Base-by-base conservation (phyloP, 2,113 vertebrate genomes). In the Ginglymostoma cirratum region DNA sequence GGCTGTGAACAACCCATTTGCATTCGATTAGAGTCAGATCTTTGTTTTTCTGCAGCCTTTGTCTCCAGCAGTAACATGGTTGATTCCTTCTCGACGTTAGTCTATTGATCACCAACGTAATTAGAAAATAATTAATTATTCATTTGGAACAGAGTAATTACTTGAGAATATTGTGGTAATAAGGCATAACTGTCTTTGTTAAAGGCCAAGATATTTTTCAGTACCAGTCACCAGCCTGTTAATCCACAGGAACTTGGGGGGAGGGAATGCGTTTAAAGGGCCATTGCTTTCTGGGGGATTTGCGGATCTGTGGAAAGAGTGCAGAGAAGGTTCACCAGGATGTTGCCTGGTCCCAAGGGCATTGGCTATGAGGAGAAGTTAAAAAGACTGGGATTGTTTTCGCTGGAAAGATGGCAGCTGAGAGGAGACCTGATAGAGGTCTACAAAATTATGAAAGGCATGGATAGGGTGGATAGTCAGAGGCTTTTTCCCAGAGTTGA, bases 101-200 rank as follows among this genome's bases (percentile, higher is more conserved):
- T 34, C 89, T 93, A 93, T 93, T 93, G 89, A 93, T 93, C 89
- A 93, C 89, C 61, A 38, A 8, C 8, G 55, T 66, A 93, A 67
- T 93, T n/a, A 93, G 89, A 67, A 66, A 67, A n/a, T 5, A 66
- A 93, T 93, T 93, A 38, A 67, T 93, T 93, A 93, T 93, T 93
- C 55, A 93, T 66, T 5, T n/a, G 34, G n/a, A 93, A 21, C 89
- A 93, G 89, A 93, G 89, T 38, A 93, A 93, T 93, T 93, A 93
- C 89, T 67, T 61, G 2, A 38, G 61, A 38, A 66, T 38, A 67
- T 42, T 66, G 61, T 67, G 34, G 61, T 34, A 66, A 93, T 66
- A 38, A 93, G 66, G 61, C 89, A 66, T 65, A 38, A 93, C 66
- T 66, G 61, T 38, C 89, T 65, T 92, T 38, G 34, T 67, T 93